phyloP scores from a whole-genome alignment of 2,888 invertebrate genomes.

The Phaedon cochleariae region DNA sequence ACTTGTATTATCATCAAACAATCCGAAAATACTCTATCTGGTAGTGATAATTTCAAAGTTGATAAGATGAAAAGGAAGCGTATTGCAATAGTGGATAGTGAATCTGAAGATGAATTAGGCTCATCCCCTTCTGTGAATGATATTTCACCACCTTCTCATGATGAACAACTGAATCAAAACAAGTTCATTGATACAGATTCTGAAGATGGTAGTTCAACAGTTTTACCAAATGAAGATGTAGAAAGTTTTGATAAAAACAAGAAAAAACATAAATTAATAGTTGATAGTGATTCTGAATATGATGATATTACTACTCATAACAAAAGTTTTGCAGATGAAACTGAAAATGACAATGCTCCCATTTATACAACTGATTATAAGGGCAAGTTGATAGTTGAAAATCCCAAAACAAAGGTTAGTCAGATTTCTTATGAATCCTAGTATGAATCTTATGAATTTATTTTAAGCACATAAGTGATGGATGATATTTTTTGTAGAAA shows the following conservation, averaged over 20 bases:
- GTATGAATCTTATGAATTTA: no score
- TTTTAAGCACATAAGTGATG: no score
- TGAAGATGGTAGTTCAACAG: not conserved
- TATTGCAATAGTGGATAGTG: slow-evolving; percentile 40
- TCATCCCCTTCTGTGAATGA: no score
- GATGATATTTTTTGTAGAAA: slow-evolving; percentile 39
- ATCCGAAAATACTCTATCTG: no score
- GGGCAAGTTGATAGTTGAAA: slow-evolving; percentile 38
- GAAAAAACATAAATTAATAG: slow-evolving; percentile 2
- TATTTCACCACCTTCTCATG: not conserved
- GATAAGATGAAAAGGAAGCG: slow-evolving; percentile 19
- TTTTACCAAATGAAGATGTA: not conserved
- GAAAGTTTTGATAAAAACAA: not conserved
- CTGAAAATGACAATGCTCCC: slow-evolving; percentile 15
- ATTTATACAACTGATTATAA: slow-evolving; percentile 39
- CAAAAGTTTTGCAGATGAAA: slow-evolving; percentile 38
- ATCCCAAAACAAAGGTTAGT: slow-evolving; percentile 10
- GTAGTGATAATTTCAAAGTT: not conserved
- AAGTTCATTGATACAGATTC: no score
- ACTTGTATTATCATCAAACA: no score
- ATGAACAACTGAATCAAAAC: not conserved
- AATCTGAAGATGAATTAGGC: slow-evolving; percentile 38
- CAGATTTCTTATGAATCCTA: not conserved
- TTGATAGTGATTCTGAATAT: slow-evolving; percentile 30
- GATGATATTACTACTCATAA: slow-evolving; percentile 21